These are phyloP conservation scores for Anthopleura sola DNA, from an alignment of 64 coral and sea anemone genomes.

Conservation along the genomic window DNA sequence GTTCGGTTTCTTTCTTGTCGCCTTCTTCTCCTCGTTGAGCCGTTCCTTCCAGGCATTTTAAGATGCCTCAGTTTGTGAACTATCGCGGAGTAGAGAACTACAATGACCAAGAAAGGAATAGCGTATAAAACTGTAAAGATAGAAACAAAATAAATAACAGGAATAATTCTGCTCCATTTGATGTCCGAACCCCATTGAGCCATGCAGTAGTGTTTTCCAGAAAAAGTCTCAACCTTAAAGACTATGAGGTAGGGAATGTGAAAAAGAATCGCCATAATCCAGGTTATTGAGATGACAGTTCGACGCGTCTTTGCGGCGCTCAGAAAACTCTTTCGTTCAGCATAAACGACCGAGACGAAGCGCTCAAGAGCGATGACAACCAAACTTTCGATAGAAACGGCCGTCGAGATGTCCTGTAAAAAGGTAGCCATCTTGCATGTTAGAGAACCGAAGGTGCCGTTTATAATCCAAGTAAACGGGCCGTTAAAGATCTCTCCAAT, in stretches of 20 bases:
- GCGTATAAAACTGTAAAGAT: background rate
- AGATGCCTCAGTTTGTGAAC: background rate
- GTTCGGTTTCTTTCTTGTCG: conserved; percentile 22
- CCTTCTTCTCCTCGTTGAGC: background rate
- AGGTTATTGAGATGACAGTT: background rate
- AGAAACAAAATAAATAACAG: background rate
- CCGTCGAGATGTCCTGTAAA: conserved; percentile 47
- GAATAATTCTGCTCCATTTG: background rate
- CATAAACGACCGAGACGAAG: conserved; percentile 25
- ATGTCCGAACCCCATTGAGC: background rate
- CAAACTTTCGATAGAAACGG: conserved; percentile 56
- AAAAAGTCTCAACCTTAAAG: background rate
- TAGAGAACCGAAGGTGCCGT: background rate
- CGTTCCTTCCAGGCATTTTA: background rate
- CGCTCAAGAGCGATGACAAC: conserved; percentile 41
- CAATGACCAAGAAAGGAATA: conserved; percentile 14
- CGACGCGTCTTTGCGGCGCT: background rate
- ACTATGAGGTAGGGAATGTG: conserved; percentile 31
- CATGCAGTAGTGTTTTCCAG: background rate
- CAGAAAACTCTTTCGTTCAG: conserved; percentile 29
- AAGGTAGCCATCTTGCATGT: conserved; percentile 35
- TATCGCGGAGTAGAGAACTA: conserved; percentile 6
- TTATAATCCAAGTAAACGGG: conserved; percentile 36
- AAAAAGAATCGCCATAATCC: conserved; percentile 19
- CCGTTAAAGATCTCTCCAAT: conserved; percentile 15